Base-by-base conservation (phyloP, 2,888 invertebrate genomes). In the Synergus laeviventris region DNA sequence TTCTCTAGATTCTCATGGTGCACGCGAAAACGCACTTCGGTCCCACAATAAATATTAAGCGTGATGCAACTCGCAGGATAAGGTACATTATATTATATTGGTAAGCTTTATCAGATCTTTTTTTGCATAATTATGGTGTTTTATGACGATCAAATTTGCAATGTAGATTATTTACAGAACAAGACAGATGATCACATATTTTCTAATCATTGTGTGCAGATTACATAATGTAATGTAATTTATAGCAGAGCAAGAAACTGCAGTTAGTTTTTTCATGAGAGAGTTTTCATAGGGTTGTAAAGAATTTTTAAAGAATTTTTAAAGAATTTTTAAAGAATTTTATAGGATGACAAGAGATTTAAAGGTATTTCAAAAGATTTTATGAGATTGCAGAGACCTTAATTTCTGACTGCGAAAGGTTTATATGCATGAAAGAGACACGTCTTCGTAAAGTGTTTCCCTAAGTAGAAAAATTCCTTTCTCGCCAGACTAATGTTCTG, bases 21-120 rank as follows among this genome's bases (percentile, higher is more conserved):
- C 16, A 61, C 16, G 61, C 60, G 60, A 60, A 60, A 60, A 60
- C 5, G 7, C 9, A 60, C 31, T 31, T 60, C 31, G 60, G 59
- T 31, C 31, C 60, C 3, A 60, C 60, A 60, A 24, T 60, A 31
- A 14, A 24, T 60, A 18, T 18, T 11, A 18, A 54, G 18, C 18
- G 54, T 18, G 54, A 54, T 8, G n/a, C 54, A 54, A 16, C 45
- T 45, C 16, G 1, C 16, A 45, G 45, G 45, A 45, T 45, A 45
- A 45, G 14, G 16, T 45, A 45, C 39, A 39, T 39, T 39, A 11
- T 39, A 42, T 42, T 42, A 42, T 12, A 42, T 14, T 42, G 12
- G 12, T 42, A 42, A 14, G 14, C 12, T 14, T 42, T 14, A 14
- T 42, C 45, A 45, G 16, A 5, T 16, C 42, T 16, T 45, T 45